Conservation (phyloP, 2,797 vertebrate species). For the Forpus xanthops region DNA sequence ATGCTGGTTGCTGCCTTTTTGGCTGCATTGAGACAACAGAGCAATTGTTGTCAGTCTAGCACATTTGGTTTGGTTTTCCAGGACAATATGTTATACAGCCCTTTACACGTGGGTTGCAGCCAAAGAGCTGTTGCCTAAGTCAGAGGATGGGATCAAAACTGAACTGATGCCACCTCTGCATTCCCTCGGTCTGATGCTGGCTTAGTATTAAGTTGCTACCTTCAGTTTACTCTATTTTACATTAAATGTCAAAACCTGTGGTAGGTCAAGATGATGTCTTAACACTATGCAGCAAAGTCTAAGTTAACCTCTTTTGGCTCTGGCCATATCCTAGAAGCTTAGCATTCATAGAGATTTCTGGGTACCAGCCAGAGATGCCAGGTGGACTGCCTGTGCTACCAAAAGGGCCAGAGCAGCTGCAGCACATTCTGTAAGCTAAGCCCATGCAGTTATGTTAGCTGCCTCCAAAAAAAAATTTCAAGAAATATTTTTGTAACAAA, state of each 20-base stretch:
- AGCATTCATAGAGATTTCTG: background rate
- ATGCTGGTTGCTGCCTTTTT: rapidly evolving
- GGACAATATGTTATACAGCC: background rate
- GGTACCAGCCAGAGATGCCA: background rate
- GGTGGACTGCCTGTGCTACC: background rate
- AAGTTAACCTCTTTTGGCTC: background rate
- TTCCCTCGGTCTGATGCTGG: rapidly evolving
- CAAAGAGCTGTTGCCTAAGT: background rate
- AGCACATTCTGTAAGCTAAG: background rate
- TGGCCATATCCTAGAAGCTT: background rate
- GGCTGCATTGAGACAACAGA: background rate
- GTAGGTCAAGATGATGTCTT: background rate
- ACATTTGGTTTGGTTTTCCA: background rate
- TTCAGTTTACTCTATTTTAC: background rate
- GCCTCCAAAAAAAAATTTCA: background rate
- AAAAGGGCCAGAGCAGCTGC: background rate
- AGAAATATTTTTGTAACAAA: background rate
- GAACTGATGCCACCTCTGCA: background rate
- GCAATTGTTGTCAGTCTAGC: background rate
- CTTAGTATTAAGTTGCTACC: background rate
- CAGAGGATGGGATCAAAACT: background rate
- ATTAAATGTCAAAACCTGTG: background rate
- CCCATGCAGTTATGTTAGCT: background rate
- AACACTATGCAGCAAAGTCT: background rate
- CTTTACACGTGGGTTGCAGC: background rate